phyloP scores from a whole-genome alignment of 2,797 vertebrate species.

The Arrhamphus sclerolepis region DNA sequence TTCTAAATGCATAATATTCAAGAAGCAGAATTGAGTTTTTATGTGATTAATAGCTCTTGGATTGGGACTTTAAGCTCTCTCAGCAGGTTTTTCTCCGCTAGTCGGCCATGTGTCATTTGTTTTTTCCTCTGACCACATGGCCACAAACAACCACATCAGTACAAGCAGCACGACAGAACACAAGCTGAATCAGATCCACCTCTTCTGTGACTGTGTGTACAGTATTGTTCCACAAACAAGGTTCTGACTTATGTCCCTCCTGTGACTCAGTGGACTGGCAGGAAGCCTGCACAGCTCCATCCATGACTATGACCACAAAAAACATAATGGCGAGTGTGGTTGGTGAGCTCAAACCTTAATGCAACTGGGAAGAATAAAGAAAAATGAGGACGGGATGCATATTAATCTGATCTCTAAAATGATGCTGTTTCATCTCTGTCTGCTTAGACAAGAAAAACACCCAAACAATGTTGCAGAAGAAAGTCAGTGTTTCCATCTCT shows the following conservation, averaged over 20 bases:
- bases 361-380: constrained; percentile 29
- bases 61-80: constrained; percentile 45
- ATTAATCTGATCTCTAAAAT: constrained; percentile 34
- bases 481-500: constrained; percentile 49
- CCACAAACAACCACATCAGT: constrained; percentile 61
- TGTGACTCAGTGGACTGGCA: constrained; percentile 68
- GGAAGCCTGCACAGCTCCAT: constrained; percentile 44
- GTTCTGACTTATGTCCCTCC: constrained; percentile 72
- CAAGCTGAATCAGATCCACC: constrained; percentile 38
- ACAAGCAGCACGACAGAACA: constrained; percentile 56
- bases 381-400: constrained; percentile 18
- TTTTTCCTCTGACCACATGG: constrained; percentile 59
- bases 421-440: constrained; percentile 22
- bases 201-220: constrained; percentile 39
- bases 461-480: constrained; percentile 4
- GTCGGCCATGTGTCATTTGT: constrained; percentile 26
- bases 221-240: constrained; percentile 67
- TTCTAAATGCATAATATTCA: too few species aligned
- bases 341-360: constrained; percentile 28
- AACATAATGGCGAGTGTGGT: constrained; percentile 52
- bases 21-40: too few species aligned
- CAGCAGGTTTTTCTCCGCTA: constrained; percentile 26
- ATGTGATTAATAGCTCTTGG: neutral
- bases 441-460: constrained; percentile 13
- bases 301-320: constrained; percentile 47